Conservation (phyloP, 2,113 vertebrate genomes). For the Actenoides lindsayi region DNA sequence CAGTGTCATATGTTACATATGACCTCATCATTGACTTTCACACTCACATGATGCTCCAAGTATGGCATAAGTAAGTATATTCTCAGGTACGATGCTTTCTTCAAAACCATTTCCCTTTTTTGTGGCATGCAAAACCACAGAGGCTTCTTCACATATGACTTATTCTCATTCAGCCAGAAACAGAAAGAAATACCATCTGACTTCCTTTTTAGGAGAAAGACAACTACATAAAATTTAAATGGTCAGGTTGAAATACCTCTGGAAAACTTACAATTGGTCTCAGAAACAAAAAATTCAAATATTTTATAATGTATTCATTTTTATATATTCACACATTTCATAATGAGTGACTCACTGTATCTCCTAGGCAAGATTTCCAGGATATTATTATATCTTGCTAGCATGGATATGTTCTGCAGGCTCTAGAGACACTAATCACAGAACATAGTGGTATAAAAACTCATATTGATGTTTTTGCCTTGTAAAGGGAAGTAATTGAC, state of each 20-base stretch:
- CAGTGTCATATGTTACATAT: neutral
- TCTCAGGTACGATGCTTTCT: neutral
- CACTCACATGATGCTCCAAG: neutral
- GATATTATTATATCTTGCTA: neutral
- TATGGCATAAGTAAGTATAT: neutral
- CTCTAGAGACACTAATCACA: neutral
- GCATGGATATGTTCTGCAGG: neutral
- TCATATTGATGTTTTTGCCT: neutral
- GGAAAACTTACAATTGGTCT: neutral
- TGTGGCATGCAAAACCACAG: neutral
- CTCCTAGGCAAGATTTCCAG: neutral
- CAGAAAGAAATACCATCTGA: neutral
- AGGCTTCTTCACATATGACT: neutral
- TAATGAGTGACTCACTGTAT: neutral
- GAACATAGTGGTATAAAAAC: neutral
- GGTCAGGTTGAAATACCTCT: neutral
- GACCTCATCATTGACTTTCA: neutral
- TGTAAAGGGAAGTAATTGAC: constrained; percentile 29
- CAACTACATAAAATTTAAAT: neutral
- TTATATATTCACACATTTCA: neutral
- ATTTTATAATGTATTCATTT: neutral
- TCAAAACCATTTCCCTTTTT: neutral
- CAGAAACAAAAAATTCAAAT: neutral
- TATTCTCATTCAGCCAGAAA: neutral
- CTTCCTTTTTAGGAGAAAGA: neutral